These are phyloP conservation scores for Dendrolimus punctatus DNA, from an alignment of 1,140 invertebrate species.

Conservation along the genomic window DNA sequence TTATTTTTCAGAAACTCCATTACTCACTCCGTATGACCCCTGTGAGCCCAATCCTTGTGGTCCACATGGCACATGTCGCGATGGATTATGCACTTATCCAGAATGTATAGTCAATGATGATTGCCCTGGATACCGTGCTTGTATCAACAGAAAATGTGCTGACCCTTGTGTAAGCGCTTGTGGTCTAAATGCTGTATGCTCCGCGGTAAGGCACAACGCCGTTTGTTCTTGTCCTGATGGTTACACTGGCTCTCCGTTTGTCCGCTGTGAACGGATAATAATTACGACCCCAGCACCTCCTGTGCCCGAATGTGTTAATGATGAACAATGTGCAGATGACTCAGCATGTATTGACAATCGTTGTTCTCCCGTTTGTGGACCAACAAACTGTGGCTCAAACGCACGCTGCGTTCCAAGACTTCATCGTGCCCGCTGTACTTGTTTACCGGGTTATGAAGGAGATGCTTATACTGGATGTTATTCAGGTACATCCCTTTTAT, in stretches of 20 bases:
- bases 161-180: slow-evolving; percentile 88
- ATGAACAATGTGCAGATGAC: slow-evolving; percentile 87
- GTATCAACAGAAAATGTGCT: slow-evolving; percentile 85
- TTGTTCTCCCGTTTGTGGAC: slow-evolving; percentile 85
- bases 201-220: slow-evolving; percentile 84
- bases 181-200: slow-evolving; percentile 88
- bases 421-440: slow-evolving; percentile 88
- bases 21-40: slow-evolving; percentile 73
- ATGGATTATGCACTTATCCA: slow-evolving; percentile 86
- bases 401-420: slow-evolving; percentile 86
- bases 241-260: slow-evolving; percentile 85
- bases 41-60: slow-evolving; percentile 88
- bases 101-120: slow-evolving; percentile 90
- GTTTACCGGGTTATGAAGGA: slow-evolving; percentile 87
- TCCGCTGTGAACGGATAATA: slow-evolving; percentile 76
- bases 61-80: slow-evolving; percentile 84
- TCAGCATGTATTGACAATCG: slow-evolving; percentile 86
- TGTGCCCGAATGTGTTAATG: slow-evolving; percentile 83
- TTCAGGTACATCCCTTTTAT: slow-evolving; percentile 72
- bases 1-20: slow-evolving; percentile 9
- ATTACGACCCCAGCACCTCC: slow-evolving; percentile 63
- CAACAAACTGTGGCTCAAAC: slow-evolving; percentile 83
- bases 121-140: slow-evolving; percentile 85
- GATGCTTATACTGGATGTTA: slow-evolving; percentile 86
- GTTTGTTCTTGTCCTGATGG: slow-evolving; percentile 78